Conservation (phyloP, 2,888 invertebrate genomes). For the Xanthorhoe spadicearia region DNA sequence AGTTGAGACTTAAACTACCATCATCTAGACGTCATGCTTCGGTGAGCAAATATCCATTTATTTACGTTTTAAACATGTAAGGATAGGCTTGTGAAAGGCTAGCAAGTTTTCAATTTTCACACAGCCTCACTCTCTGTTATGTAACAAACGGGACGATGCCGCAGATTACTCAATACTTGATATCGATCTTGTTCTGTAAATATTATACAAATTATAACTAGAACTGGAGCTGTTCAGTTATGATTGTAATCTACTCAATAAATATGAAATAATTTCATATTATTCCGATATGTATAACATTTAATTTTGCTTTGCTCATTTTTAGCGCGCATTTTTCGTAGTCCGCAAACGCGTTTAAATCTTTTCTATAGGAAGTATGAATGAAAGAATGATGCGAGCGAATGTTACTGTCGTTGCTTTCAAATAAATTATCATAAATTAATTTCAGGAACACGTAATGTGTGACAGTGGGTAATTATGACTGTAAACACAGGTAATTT, state of each 20-base stretch:
- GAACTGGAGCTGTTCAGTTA: constrained; percentile 14
- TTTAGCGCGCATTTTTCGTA: neutral
- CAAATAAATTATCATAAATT: constrained; percentile 4
- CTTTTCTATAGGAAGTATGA: constrained; percentile 12
- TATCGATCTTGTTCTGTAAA: constrained; percentile 38
- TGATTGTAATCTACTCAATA: neutral
- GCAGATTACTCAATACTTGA: constrained; percentile 20
- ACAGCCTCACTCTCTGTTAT: constrained; percentile 37
- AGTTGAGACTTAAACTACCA: neutral
- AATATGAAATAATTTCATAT: no score
- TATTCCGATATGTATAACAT: neutral
- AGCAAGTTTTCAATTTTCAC: constrained; percentile 45
- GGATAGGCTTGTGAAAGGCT: constrained; percentile 39
- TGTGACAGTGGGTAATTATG: constrained; percentile 30
- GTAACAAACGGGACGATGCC: constrained; percentile 34
- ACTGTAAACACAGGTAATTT: constrained; percentile 8
- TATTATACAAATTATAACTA: constrained; percentile 23
- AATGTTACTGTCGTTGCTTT: neutral
- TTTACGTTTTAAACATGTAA: constrained; percentile 18
- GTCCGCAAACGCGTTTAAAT: constrained; percentile 14
- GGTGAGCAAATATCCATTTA: constrained; percentile 14
- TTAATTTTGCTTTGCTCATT: no score
- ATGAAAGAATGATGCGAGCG: neutral
- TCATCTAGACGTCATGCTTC: neutral
- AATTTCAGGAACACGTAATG: constrained; percentile 19